A percentile compares a stretch with the other conserved stretches of the same genome.
These are phyloP conservation scores for Lasius fuliginosus DNA, from an alignment of 2,888 invertebrate species.

Conservation along the genomic window DNA sequence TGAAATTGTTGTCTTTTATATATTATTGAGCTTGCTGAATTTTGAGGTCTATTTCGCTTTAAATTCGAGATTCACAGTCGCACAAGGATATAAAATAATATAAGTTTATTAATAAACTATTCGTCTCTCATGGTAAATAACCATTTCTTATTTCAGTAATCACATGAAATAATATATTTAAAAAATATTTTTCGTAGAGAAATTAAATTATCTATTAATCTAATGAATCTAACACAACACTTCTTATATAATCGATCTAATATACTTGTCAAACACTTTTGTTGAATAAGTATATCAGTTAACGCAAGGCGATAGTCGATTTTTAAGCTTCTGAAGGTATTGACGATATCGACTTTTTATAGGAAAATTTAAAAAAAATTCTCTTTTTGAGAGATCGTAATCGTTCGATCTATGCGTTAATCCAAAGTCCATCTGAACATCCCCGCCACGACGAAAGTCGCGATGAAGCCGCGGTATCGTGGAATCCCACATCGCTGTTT, in stretches of 20 bases:
- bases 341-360: background rate
- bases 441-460: slow-evolving; percentile 41
- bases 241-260: background rate
- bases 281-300: background rate
- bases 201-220: background rate
- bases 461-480: slow-evolving; percentile 38
- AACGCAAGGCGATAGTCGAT: background rate
- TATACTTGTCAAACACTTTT: background rate
- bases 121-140: background rate
- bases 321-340: background rate
- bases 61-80: background rate
- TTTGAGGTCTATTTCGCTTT: background rate
- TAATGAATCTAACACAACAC: background rate
- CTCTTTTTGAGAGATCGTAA: background rate
- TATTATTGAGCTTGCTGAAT: background rate
- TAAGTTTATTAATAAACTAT: background rate
- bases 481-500: slow-evolving; percentile 54
- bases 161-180: background rate
- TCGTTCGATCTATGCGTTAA: background rate
- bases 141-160: background rate
- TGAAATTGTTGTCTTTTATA: background rate
- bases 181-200: background rate
- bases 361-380: background rate
- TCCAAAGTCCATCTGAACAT: slow-evolving; percentile 40
- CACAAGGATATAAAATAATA: background rate